Evolutionary conservation across 2,888 invertebrate genomes (phyloP), one percentile per base, ranked within the genome.

Genomic region (Drosophila paramelanica): DNA sequence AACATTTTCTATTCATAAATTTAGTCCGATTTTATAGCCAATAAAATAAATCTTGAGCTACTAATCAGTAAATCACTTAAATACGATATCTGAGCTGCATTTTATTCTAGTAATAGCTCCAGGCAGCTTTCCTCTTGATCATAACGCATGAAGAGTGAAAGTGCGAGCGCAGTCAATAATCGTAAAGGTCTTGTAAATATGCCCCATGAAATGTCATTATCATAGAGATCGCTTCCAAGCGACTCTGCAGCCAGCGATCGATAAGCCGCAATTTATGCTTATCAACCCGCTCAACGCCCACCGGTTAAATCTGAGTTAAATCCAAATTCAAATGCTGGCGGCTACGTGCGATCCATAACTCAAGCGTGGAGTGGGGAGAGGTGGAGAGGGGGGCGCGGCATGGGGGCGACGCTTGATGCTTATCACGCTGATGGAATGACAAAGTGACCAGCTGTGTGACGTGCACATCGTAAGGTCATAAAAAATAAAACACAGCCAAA

Each of bases 341-440:
- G 43, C 67, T 71, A 75, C 67, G 61, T 71, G 67, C 33, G 47
- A 45, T 71, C 55, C 75, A 56, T 60, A 67, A 60, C 49, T 71
- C 43, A 47, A 55, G 14, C 39, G 23, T 43, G 49, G 27, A 5
- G 5, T 13, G 7, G 3, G 23, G 13, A 5, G 20, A 13, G 31
- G n/a, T n/a, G n/a, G n/a, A n/a, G n/a, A n/a, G n/a, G n/a, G 27
- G 36, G 25, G 45, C 59, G 20, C 68, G 47, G 39, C 73, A 65
- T 70, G 76, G 67, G 65, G 77, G 79, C 81, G 61, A 51, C 56
- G 64, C 46, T 49, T 55, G 77, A 77, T 77, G 79, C 74, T 79
- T 79, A 79, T 79, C 77, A 77, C 77, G 79, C 77, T 80, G 86
- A 88, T 65, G 78, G 80, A 82, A 80, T 83, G 75, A 86, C 80